Evolutionary conservation across 1,140 invertebrate genomes (phyloP).

Genomic region (Drosophila parabipectinata): DNA sequence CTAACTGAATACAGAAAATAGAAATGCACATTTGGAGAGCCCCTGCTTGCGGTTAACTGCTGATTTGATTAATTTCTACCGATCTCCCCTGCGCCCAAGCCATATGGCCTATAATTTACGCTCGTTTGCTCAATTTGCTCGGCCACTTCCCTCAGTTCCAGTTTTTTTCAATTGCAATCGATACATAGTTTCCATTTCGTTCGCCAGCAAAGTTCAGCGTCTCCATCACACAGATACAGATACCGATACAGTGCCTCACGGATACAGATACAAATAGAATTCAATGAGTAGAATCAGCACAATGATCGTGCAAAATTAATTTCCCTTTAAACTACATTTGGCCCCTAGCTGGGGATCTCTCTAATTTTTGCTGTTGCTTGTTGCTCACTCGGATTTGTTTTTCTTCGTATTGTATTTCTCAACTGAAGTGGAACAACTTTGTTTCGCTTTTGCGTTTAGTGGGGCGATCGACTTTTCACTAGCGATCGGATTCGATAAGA

Average conservation of each 20-base stretch:
- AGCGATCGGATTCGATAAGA: constrained; percentile 38
- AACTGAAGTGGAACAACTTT: constrained; percentile 69
- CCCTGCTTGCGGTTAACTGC: constrained; percentile 34
- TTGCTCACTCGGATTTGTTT: constrained; percentile 37
- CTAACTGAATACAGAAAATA: not conserved
- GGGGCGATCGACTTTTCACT: constrained; percentile 36
- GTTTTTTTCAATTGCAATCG: constrained; percentile 66
- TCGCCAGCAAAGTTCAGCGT: constrained; percentile 49
- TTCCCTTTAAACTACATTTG: constrained; percentile 47
- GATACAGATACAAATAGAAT: constrained; percentile 37
- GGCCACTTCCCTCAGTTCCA: constrained; percentile 40
- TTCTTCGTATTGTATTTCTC: constrained; percentile 43
- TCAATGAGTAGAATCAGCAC: constrained; percentile 68
- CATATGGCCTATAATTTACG: constrained; percentile 53
- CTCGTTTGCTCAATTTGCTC: constrained; percentile 54
- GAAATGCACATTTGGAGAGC: constrained; percentile 8
- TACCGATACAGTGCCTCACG: constrained; percentile 2
- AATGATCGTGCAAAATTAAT: constrained; percentile 73
- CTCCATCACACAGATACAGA: constrained; percentile 23
- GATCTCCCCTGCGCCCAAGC: constrained; percentile 52
- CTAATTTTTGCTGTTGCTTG: constrained; percentile 20
- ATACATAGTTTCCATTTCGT: constrained; percentile 72
- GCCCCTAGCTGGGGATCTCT: constrained; percentile 32
- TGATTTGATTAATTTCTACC: constrained; percentile 60
- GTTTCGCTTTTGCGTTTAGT: constrained; percentile 41